Percentiles rank a stretch among this genome's conserved stretches.
Evolutionary conservation across 2,113 vertebrate genomes (phyloP).

Genomic region (Psophia crepitans): DNA sequence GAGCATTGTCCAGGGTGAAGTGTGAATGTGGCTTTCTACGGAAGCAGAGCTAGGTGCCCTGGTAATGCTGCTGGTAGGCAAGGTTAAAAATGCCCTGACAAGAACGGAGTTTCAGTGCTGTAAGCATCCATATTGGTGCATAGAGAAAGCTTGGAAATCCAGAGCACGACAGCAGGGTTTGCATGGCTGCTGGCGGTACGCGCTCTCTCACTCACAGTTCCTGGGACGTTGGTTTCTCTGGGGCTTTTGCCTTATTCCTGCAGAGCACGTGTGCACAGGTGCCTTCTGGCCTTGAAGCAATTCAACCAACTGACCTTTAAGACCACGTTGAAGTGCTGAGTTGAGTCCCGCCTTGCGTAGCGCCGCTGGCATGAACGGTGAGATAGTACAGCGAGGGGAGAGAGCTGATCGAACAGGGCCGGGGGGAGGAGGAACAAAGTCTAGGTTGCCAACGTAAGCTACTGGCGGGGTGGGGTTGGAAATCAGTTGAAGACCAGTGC

Average conservation of each 20-base stretch:
- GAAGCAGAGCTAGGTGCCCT: fast-evolving
- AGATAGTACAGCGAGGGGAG: background rate
- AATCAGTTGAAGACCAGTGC: background rate
- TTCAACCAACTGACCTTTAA: background rate
- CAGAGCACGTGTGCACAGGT: background rate
- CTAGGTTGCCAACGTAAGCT: background rate
- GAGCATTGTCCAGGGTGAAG: background rate
- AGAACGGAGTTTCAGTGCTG: background rate
- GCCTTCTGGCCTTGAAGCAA: background rate
- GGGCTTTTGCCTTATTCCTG: background rate
- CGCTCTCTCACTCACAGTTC: fast-evolving
- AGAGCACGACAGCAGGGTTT: fast-evolving
- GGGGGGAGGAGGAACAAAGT: background rate
- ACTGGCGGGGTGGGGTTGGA: background rate
- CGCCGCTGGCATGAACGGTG: fast-evolving
- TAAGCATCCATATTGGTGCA: fast-evolving
- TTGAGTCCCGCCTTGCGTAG: background rate
- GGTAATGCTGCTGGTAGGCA: background rate
- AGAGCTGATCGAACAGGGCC: background rate
- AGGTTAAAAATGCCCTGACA: too few relatives aligned
- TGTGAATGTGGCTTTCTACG: fast-evolving
- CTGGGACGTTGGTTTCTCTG: fast-evolving
- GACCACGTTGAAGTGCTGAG: background rate
- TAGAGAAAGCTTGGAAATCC: fast-evolving
- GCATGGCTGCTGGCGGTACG: fast-evolving